Evolutionary conservation across 2,113 vertebrate species (phyloP), one percentile per base, ranked within the genome.

Genomic region (Spheniscus mendiculus): DNA sequence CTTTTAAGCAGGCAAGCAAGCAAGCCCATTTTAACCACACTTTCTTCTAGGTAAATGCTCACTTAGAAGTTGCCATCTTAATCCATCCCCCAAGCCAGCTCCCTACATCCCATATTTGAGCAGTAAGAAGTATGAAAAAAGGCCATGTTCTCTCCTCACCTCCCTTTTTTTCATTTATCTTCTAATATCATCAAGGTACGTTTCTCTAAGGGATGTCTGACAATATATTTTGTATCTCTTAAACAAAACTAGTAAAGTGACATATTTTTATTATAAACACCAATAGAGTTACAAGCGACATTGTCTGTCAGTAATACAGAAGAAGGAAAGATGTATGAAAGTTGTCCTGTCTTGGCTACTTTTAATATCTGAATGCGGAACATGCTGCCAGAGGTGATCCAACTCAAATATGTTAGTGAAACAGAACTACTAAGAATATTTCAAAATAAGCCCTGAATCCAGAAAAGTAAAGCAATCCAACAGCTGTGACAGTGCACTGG

Each of bases 81-180:
- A 62, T 82, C n/a, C 17, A 55, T 56, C 7, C 9, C 23, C 5
- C 10, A 71, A 15, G 10, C 10, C 22, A 73, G 14, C 30, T 81
- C 65, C 12, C 27, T 79, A 27, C 3, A 82, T 49, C 21, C 12
- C 19, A 32, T 23, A 85, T 80, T 47, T 81, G 29, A 77, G 34
- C 15, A 88, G 26, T 29, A 42, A 50, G 32, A 66, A 61, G n/a
- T 18, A 83, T 3, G 50, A 70, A 83, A 74, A 81, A n/a, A 56
- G 5, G 21, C 18, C 27, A 52, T 0, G 0, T 58, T 89, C 18
- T 71, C 14, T 50, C 42, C 11, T 78, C 15, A 7, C 19, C 27
- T 65, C 23, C 16, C 5, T 72, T 73, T 76, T n/a, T 36, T 52
- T 30, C 10, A 66, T 67, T 74, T 65, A 15, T 45, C 42, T 55